Base-by-base conservation (phyloP, 2,888 invertebrate species). In the Sinohyriopsis cumingii region DNA sequence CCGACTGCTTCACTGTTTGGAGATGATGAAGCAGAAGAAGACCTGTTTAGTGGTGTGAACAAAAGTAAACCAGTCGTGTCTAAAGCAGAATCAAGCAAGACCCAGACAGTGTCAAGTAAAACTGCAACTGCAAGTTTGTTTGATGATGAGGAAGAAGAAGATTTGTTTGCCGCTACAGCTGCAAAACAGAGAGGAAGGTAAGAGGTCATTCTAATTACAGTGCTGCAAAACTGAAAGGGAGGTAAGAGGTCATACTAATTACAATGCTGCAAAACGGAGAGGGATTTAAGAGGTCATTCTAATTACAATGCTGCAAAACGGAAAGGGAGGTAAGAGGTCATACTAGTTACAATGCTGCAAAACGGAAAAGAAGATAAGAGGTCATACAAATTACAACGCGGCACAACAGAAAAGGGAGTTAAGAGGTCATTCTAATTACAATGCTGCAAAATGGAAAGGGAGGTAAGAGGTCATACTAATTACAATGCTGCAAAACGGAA, bases 151-250 rank as follows among this genome's bases (percentile, higher is more conserved):
- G 78, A 76, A 28, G 81, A 81, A 54, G 82, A 81, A 22, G 84
- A 84, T 68, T 71, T 86, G 65, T 85, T 84, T 78, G 81, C 80
- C 56, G 67, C 71, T 18, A 64, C 74, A 12, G 57, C 81, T 12
- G 20, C 73, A 22, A 74, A 80, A 67, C 75, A 81, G 7, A 68
- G 72, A 69, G 79, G 76, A 53, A 71, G 67, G 77, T 77, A 63
- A 55, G 60, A 33, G 22, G 60, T 45, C 45, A 45, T 12, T 1
- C 45, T 45, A 45, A 45, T 12, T 45, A 33, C 7, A 33, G 5
- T 28, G 28, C 81, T 15, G 22, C 72, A n/a, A 74, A 79, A 67
- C 75, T 80, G 6, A 68, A 73, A 69, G 76, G 76, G 45, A 71
- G 67, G 76, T 77, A 60, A 54, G 59, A 33, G 25, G 25, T 25